Percentiles rank a stretch among this genome's conserved stretches.
phyloP scores from a whole-genome alignment of 2,888 invertebrate species.

The Ctena decussata region DNA sequence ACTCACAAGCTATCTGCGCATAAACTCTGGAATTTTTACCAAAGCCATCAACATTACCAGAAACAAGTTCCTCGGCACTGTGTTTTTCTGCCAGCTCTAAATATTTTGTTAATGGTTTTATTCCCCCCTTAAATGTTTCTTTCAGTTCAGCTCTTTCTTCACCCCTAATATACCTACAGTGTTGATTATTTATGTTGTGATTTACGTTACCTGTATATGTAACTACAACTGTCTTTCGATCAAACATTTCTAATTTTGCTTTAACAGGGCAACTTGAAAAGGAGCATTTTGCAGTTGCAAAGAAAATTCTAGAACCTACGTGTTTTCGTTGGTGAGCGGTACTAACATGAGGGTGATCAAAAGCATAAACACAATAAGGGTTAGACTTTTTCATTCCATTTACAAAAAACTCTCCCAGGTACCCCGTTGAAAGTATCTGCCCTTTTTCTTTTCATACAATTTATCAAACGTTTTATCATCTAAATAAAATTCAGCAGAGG shows the following conservation, averaged over 20 bases:
- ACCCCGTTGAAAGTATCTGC: neutral
- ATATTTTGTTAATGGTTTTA: neutral
- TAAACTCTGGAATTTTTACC: constrained; percentile 10
- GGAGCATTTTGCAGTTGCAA: neutral
- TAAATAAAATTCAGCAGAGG: neutral
- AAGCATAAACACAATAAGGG: neutral
- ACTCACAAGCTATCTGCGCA: neutral
- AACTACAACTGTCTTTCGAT: neutral
- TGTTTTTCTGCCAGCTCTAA: neutral
- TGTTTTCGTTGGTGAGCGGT: neutral
- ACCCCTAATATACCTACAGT: neutral
- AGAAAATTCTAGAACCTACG: neutral
- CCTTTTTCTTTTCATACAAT: neutral
- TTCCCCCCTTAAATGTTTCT: neutral
- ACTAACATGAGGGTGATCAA: neutral
- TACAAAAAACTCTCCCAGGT: neutral
- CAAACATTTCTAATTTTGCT: neutral
- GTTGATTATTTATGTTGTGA: neutral
- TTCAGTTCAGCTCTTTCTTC: neutral
- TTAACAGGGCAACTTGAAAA: neutral
- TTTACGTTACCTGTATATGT: neutral
- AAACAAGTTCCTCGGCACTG: neutral
- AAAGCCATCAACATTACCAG: neutral
- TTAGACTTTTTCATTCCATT: neutral
- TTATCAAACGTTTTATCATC: neutral